A percentile compares a stretch with the other conserved stretches of the same genome.
These are phyloP conservation scores for Hyla sarda DNA, from an alignment of 2,113 vertebrate genomes.

Conservation along the genomic window DNA sequence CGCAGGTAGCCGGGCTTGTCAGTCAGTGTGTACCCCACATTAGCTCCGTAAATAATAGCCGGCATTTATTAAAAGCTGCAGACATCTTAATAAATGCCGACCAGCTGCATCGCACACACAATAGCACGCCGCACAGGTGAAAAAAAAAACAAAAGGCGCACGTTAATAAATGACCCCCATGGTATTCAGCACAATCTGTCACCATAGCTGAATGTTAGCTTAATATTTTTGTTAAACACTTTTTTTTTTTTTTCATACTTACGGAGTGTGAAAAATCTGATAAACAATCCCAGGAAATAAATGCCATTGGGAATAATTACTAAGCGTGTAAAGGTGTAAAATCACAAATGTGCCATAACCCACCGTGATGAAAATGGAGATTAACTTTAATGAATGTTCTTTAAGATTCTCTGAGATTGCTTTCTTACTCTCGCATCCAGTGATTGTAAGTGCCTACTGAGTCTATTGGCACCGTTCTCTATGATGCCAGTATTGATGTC, in stretches of 20 bases:
- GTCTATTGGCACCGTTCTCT: background rate
- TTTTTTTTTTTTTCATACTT: background rate
- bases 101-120: no score
- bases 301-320: background rate
- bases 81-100: no score
- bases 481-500: background rate
- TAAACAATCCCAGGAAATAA: background rate
- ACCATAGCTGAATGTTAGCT: background rate
- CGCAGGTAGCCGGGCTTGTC: no score
- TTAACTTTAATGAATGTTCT: background rate
- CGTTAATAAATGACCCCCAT: no score
- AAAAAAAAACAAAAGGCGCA: no score
- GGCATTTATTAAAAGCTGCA: no score
- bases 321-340: background rate
- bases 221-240: background rate
- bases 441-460: background rate
- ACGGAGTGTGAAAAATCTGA: background rate
- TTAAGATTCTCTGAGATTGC: background rate
- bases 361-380: background rate
- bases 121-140: no score
- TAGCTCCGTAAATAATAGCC: no score
- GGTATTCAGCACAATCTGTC: no score
- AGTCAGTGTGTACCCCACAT: no score
- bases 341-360: background rate
- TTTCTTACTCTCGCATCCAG: background rate